Percentiles rank a stretch among this genome's conserved stretches.
Evolutionary conservation across 2,113 vertebrate genomes (phyloP).

Genomic region (Fulmarus glacialis): DNA sequence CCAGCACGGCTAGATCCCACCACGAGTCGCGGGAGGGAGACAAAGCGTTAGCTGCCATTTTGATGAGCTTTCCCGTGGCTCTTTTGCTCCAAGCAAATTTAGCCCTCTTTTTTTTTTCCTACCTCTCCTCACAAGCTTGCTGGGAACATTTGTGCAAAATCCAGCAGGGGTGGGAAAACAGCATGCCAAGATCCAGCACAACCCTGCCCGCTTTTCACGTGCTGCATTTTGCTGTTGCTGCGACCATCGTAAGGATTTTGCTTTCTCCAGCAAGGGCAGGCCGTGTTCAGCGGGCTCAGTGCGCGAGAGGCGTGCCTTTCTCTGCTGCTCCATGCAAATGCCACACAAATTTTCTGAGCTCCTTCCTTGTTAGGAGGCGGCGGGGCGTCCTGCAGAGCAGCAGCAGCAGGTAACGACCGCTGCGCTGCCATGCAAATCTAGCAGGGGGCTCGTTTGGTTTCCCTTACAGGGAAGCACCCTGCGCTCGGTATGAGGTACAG

Average conservation of each 20-base stretch:
- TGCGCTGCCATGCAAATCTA: background rate
- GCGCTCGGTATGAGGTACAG: background rate
- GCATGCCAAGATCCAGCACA: background rate
- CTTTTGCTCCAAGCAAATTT: background rate
- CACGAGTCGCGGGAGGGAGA: background rate
- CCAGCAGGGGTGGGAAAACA: background rate
- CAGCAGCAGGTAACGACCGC: background rate
- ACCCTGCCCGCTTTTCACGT: background rate
- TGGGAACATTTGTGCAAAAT: background rate
- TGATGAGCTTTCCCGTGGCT: background rate
- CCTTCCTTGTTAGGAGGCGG: background rate
- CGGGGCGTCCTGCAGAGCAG: background rate
- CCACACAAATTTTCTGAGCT: background rate
- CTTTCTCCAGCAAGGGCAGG: background rate
- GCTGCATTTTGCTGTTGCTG: background rate
- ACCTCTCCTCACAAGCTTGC: background rate
- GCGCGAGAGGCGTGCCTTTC: fast-evolving
- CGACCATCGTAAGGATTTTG: background rate
- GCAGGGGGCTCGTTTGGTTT: background rate
- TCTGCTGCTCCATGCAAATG: background rate
- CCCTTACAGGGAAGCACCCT: background rate
- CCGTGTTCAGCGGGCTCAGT: background rate
- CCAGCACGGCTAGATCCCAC: background rate
- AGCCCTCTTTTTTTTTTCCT: background rate
- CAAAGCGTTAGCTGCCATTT: background rate